Conservation (phyloP, 2,113 vertebrate genomes). For the Eublepharis macularius region DNA sequence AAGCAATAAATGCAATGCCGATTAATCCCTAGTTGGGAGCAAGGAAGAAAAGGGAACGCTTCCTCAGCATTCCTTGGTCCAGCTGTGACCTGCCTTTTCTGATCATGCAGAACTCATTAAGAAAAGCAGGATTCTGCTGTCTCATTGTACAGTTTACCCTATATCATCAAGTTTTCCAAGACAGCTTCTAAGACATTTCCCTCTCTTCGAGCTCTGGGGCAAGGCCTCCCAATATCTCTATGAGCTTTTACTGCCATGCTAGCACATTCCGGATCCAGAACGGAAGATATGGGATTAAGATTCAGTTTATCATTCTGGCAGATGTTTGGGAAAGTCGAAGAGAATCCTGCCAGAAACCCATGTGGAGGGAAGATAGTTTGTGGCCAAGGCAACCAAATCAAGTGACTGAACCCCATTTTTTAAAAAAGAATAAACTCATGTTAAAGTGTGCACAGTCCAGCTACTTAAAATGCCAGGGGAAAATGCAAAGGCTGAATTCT, state of each 20-base stretch:
- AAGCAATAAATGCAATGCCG: background rate
- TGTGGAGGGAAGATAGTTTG: background rate
- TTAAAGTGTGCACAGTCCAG: background rate
- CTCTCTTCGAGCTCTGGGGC: background rate
- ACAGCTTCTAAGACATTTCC: background rate
- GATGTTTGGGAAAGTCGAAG: conserved; percentile 11
- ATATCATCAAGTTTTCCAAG: background rate
- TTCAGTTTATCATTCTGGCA: conserved; percentile 9
- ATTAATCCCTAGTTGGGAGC: background rate
- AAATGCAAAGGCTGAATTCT: background rate
- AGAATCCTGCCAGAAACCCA: background rate
- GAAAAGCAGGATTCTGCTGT: background rate
- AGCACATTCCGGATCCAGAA: background rate
- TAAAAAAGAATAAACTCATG: background rate
- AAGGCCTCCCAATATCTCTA: background rate
- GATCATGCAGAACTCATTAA: background rate
- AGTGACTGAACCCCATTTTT: background rate
- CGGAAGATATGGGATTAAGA: background rate
- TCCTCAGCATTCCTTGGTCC: background rate
- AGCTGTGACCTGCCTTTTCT: background rate
- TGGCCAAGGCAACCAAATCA: background rate
- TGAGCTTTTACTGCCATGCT: background rate
- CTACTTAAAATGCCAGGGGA: background rate
- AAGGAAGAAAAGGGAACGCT: background rate
- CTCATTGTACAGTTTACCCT: background rate